A percentile compares a stretch with the other conserved stretches of the same genome.
Evolutionary conservation across 92 coral and sea anemone species (phyloP).

Genomic region (Hydrozoanthus gracilis): DNA sequence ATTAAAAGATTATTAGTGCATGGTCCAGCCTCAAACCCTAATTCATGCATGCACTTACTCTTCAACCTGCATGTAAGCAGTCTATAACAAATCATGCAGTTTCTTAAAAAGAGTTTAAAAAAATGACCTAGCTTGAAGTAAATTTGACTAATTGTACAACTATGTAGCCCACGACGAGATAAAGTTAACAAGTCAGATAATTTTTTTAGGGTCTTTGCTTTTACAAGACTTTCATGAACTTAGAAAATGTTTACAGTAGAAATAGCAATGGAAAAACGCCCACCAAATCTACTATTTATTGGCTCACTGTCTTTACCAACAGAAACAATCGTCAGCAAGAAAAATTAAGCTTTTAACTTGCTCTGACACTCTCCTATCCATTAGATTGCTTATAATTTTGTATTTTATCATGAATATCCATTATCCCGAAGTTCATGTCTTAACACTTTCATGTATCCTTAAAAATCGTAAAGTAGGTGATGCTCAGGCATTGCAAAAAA

Average conservation of each 20-base stretch:
- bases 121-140: too few species aligned
- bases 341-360: not conserved
- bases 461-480: not conserved
- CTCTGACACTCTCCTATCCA: not conserved
- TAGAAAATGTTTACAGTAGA: not conserved
- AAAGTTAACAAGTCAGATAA: not conserved
- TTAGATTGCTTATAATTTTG: not conserved
- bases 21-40: too few species aligned
- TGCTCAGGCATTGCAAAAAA: not conserved
- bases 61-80: too few species aligned
- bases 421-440: not conserved
- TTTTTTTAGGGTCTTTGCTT: not conserved
- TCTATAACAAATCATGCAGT: too few species aligned
- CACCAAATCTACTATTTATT: not conserved
- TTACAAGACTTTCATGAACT: not conserved
- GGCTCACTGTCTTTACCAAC: not conserved
- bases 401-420: not conserved
- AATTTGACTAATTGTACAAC: too few species aligned
- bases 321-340: not conserved
- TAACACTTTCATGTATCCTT: not conserved
- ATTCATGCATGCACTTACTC: too few species aligned
- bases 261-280: conserved; percentile 1
- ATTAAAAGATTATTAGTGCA: too few species aligned
- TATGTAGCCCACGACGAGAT: too few species aligned
- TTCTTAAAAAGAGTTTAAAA: too few species aligned